Percentiles rank a stretch among this genome's conserved stretches.
Conservation (phyloP, 2,113 vertebrate species). For the Mellivora capensis region DNA sequence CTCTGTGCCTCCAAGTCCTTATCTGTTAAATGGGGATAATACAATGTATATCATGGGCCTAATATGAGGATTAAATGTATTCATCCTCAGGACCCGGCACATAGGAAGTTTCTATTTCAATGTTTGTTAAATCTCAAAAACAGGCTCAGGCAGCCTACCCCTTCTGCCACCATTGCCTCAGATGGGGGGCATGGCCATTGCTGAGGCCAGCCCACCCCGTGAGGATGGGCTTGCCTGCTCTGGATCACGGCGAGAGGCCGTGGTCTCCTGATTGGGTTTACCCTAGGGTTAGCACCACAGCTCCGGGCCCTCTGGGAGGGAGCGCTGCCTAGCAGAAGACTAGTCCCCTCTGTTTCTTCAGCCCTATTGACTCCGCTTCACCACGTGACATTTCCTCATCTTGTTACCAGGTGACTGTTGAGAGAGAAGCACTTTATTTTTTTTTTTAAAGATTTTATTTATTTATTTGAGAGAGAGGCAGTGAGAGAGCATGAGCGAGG, state of each 20-base stretch:
- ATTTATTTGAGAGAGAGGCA: no score
- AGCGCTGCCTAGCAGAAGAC: neutral
- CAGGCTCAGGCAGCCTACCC: neutral
- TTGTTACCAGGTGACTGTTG: neutral
- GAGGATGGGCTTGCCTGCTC: neutral
- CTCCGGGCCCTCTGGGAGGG: neutral
- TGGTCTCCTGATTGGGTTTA: neutral
- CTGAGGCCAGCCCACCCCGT: neutral
- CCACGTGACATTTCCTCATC: neutral
- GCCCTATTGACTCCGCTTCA: neutral
- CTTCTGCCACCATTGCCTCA: neutral
- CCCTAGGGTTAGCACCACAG: neutral
- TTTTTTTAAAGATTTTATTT: no score
- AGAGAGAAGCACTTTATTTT: neutral
- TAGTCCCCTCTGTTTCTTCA: neutral
- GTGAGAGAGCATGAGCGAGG: no score
- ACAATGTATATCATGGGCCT: neutral
- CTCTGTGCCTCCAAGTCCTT: neutral
- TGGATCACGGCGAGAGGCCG: neutral
- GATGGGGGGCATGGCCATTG: neutral
- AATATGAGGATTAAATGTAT: neutral
- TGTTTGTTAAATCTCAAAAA: neutral
- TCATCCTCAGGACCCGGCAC: neutral
- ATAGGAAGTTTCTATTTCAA: neutral
- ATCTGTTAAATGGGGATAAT: neutral